Percentiles rank a stretch among this genome's conserved stretches.
Evolutionary conservation across 1,140 invertebrate genomes (phyloP).

Genomic region (Gyrodactylus bullatarudis): DNA sequence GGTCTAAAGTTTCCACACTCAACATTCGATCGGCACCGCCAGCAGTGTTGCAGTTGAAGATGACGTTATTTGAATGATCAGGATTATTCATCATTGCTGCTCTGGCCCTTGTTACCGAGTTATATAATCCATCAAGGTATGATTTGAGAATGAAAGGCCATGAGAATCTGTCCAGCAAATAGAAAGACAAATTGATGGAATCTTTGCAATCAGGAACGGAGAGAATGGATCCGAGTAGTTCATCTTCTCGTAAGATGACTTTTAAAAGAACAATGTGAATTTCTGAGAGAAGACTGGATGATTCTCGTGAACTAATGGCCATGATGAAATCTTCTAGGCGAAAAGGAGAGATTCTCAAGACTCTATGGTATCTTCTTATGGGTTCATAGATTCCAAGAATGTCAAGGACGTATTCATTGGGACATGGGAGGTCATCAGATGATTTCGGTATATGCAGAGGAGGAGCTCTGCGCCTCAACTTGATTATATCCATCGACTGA

Average conservation of each 20-base stretch:
- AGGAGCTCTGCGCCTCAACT: background rate
- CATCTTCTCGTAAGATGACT: slow-evolving; percentile 60
- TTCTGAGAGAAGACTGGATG: slow-evolving; percentile 52
- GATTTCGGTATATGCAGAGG: background rate
- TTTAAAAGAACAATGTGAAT: slow-evolving; percentile 63
- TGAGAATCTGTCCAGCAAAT: slow-evolving; percentile 58
- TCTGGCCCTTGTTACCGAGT: slow-evolving; percentile 29
- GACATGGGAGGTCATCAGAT: background rate
- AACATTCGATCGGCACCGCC: background rate
- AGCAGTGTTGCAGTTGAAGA: background rate
- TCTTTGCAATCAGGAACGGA: slow-evolving; percentile 78
- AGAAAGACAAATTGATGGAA: slow-evolving; percentile 59
- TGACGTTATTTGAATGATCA: slow-evolving; percentile 8
- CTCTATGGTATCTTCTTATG: slow-evolving; percentile 48
- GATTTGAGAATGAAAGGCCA: slow-evolving; percentile 31
- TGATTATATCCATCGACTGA: background rate
- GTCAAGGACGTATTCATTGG: slow-evolving; percentile 24
- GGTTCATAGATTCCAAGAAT: slow-evolving; percentile 44
- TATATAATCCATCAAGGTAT: slow-evolving; percentile 30
- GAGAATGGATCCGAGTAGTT: slow-evolving; percentile 65
- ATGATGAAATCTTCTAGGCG: slow-evolving; percentile 78
- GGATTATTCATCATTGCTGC: slow-evolving; percentile 13
- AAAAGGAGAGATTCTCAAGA: slow-evolving; percentile 60
- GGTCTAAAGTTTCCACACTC: background rate
- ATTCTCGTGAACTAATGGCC: slow-evolving; percentile 53